Evolutionary conservation across 2,797 vertebrate species (phyloP).

Genomic region (Aselliscus stoliczkanus): DNA sequence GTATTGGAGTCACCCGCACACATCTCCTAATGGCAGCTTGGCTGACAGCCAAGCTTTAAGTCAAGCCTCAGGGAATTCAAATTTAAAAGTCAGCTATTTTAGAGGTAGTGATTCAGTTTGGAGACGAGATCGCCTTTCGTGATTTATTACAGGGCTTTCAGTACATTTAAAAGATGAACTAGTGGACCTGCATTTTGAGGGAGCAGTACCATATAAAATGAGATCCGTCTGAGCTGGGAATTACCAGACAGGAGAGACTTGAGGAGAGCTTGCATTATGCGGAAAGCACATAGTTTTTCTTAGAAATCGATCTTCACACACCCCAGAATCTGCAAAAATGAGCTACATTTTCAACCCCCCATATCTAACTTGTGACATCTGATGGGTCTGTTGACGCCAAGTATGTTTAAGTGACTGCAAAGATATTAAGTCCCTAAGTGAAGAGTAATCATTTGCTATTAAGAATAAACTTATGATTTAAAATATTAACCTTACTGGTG

Average conservation of each 20-base stretch:
- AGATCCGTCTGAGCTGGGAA: conserved; percentile 51
- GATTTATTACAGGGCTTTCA: conserved; percentile 61
- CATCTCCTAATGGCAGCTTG: conserved; percentile 66
- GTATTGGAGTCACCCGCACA: conserved; percentile 20
- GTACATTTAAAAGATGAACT: conserved; percentile 50
- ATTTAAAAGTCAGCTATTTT: conserved; percentile 68
- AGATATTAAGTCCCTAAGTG: neutral
- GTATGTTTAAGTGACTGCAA: neutral
- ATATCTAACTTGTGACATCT: neutral
- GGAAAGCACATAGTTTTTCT: neutral
- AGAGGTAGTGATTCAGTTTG: conserved; percentile 48
- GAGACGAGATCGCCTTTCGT: conserved; percentile 49
- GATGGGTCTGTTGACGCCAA: neutral
- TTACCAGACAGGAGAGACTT: neutral
- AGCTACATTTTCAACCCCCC: neutral
- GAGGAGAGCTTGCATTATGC: neutral
- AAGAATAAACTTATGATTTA: conserved; percentile 27
- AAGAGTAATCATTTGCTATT: neutral
- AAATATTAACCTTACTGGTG: neutral
- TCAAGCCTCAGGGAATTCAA: conserved; percentile 67
- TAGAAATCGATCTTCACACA: neutral
- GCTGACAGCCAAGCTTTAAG: conserved; percentile 62
- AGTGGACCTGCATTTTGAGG: conserved; percentile 15
- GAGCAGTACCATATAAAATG: neutral
- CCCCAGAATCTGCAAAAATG: conserved; percentile 4